These are phyloP conservation scores for Larimichthys crocea DNA, from an alignment of 2,113 vertebrate species.

Conservation along the genomic window DNA sequence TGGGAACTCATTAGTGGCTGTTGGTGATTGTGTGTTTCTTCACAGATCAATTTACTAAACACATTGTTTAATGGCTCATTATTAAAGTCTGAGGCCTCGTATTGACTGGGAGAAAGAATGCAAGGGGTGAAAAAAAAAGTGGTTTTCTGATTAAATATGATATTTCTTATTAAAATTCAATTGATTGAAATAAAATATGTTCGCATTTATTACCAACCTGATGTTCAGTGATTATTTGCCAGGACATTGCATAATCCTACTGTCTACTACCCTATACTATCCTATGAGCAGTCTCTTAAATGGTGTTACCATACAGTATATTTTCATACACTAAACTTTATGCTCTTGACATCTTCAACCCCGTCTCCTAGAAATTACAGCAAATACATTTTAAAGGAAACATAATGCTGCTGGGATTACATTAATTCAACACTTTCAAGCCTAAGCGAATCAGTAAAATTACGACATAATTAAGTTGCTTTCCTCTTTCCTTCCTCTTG, in stretches of 20 bases:
- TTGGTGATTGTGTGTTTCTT: constrained; percentile 80
- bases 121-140: constrained; percentile 67
- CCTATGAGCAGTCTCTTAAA: neutral
- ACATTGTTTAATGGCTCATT: constrained; percentile 85
- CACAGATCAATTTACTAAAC: constrained; percentile 86
- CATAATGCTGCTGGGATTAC: neutral
- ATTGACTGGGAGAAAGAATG: constrained; percentile 69
- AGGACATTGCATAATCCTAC: neutral
- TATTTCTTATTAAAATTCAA: constrained; percentile 56
- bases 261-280: neutral
- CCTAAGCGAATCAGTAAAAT: neutral
- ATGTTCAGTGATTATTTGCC: constrained; percentile 24
- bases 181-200: constrained; percentile 37
- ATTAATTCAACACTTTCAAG: neutral
- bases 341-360: neutral
- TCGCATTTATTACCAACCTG: constrained; percentile 14
- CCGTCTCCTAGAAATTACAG: neutral
- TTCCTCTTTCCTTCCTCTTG: no score
- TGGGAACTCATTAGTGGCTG: constrained; percentile 83
- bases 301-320: neutral
- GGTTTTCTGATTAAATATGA: constrained; percentile 50
- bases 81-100: constrained; percentile 79
- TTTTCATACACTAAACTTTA: neutral
- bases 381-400: neutral
- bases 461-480: neutral